Evolutionary conservation across 2,888 invertebrate species (phyloP).

Genomic region (Lepidonotus clava): DNA sequence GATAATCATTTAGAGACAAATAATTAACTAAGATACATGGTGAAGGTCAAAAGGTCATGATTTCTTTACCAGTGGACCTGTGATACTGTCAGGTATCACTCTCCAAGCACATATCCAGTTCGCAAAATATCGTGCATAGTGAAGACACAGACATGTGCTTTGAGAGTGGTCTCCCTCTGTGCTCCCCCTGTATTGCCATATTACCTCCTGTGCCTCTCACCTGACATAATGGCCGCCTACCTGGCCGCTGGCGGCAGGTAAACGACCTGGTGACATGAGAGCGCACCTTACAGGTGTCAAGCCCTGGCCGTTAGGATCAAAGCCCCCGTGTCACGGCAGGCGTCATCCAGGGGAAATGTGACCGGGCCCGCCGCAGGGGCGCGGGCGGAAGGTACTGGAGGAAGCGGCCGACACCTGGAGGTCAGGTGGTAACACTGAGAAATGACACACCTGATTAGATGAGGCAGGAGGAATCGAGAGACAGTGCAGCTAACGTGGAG

Average conservation of each 20-base stretch:
- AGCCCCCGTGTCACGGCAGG: neutral
- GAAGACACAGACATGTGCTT: too few species aligned
- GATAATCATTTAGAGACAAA: too few species aligned
- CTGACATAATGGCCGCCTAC: conserved; percentile 3
- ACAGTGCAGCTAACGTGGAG: too few species aligned
- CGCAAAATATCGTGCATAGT: too few species aligned
- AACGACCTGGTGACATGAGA: neutral
- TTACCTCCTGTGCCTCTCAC: neutral
- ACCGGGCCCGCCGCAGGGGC: neutral
- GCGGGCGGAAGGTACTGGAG: neutral
- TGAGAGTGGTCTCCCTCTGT: too few species aligned
- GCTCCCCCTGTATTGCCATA: neutral
- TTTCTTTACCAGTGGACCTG: too few species aligned
- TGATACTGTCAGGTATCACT: too few species aligned
- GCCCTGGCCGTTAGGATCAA: neutral
- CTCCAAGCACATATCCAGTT: too few species aligned
- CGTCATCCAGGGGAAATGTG: neutral
- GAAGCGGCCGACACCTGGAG: neutral
- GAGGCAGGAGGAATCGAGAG: neutral
- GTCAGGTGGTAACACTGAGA: neutral
- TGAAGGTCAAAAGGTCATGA: too few species aligned
- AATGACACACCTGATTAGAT: neutral
- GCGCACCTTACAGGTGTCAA: neutral
- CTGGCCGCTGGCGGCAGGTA: neutral
- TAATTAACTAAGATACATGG: too few species aligned